Evolutionary conservation across 2,888 invertebrate genomes (phyloP), one percentile per base, ranked within the genome.

Genomic region (Digitonthophagus gazella): DNA sequence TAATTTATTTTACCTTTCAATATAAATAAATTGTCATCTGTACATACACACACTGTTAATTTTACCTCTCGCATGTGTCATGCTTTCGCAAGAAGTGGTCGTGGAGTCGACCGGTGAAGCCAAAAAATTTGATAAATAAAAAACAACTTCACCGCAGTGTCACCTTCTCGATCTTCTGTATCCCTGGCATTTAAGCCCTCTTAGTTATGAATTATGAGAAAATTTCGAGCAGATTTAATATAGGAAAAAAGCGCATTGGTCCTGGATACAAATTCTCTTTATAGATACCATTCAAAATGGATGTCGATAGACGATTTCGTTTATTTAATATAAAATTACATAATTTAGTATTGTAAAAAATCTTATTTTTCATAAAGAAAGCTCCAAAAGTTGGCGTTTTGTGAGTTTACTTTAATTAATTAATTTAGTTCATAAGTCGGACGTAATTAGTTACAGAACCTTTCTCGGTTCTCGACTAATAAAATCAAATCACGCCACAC

Each of bases 161-260:
- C 63, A 69, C 74, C 72, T 79, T 75, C 75, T 77, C 68, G 58
- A 28, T 22, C 73, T 79, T 77, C 78, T 82, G 80, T 71, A 73
- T 73, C 76, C 81, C 81, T 82, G 80, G 74, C 75, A 77, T 67
- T 71, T 76, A 79, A 79, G 81, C 81, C 81, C 81, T 82, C 78
- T 79, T 80, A 81, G 80, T 82, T 82, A 82, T 82, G 82, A 82
- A 82, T 82, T 82, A 82, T 82, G 81, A 80, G 80, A 78, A 79
- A 79, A 76, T 78, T 76, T 73, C 77, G 74, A 77, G 75, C 76
- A 75, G 70, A 72, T 73, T 71, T 72, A 74, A 73, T 65, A 73
- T 72, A 73, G 73, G 28, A 44, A 44, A 44, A 44, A 44, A 44
- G 28, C 28, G 11, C 28, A 44, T 11, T 11, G 61, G 18, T 61